These are phyloP conservation scores for Danaus melanippus DNA, from an alignment of 1,140 invertebrate species.

Conservation along the genomic window DNA sequence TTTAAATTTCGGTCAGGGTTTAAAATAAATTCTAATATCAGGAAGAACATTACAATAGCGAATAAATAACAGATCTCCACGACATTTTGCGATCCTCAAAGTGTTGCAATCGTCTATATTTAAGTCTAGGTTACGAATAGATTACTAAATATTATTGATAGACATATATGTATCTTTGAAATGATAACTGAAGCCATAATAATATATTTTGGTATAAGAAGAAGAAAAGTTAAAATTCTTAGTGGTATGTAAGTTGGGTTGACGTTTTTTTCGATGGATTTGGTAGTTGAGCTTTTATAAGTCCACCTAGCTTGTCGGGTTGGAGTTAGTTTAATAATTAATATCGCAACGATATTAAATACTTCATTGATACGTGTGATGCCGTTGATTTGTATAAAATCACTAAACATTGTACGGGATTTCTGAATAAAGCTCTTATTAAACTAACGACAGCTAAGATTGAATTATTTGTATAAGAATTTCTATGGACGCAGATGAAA, in stretches of 20 bases:
- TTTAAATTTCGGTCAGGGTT: neutral
- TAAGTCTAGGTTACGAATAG: constrained; percentile 64
- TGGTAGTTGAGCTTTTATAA: constrained; percentile 30
- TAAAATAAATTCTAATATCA: constrained; percentile 13
- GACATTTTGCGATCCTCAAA: constrained; percentile 64
- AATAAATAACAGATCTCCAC: constrained; percentile 55
- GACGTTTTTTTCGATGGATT: constrained; percentile 27
- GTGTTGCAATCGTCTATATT: constrained; percentile 63
- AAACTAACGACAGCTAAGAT: constrained; percentile 30
- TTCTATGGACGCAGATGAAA: constrained; percentile 24
- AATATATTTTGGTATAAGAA: constrained; percentile 71
- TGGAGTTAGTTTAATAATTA: no score
- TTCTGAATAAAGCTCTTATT: neutral
- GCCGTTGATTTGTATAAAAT: constrained; percentile 12
- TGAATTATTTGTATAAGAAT: constrained; percentile 22
- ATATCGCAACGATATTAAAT: no score
- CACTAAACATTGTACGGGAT: no score
- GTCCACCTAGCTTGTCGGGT: constrained; percentile 42
- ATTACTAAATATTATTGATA: constrained; percentile 63
- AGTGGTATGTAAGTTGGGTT: constrained; percentile 47
- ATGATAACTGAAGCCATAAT: constrained; percentile 68
- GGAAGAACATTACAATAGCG: constrained; percentile 39
- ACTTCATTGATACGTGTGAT: neutral
- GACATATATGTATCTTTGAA: constrained; percentile 62
- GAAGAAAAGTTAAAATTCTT: constrained; percentile 53